Conservation (phyloP, 2,888 invertebrate genomes). For the Ethmia dodecea region DNA sequence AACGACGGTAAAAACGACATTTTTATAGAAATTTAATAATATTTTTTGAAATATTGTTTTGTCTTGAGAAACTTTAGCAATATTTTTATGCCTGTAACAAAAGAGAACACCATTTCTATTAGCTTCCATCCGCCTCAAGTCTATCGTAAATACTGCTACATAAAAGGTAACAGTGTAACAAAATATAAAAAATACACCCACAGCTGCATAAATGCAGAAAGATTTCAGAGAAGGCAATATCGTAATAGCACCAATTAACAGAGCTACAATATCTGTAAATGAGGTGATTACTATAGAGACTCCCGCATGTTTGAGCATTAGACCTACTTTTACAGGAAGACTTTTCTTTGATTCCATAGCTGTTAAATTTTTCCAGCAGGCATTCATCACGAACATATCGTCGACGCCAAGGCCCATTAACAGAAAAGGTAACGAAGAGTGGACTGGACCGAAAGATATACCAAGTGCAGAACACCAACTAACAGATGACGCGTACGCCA, state of each 20-base stretch:
- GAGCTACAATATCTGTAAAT: conserved; percentile 88
- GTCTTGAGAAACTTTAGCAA: conserved; percentile 69
- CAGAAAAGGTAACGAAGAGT: conserved; percentile 88
- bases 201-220: conserved; percentile 88
- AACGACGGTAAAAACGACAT: conserved; percentile 79
- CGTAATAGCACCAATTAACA: conserved; percentile 87
- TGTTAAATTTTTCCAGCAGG: conserved; percentile 84
- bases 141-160: conserved; percentile 85
- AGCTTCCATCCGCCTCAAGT: conserved; percentile 79
- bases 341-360: conserved; percentile 68
- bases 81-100: conserved; percentile 80
- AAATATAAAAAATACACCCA: conserved; percentile 86
- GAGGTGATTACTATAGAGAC: conserved; percentile 91
- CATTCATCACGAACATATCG: conserved; percentile 91
- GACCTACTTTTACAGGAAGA: conserved; percentile 81
- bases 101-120: conserved; percentile 82
- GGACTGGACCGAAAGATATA: conserved; percentile 88
- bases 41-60: conserved; percentile 77
- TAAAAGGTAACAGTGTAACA: conserved; percentile 89
- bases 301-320: conserved; percentile 87
- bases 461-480: conserved; percentile 85
- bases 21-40: conserved; percentile 79
- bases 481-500: conserved; percentile 84
- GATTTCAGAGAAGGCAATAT: conserved; percentile 88
- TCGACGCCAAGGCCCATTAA: conserved; percentile 89